Percentiles rank a stretch among this genome's conserved stretches.
Evolutionary conservation across 2,888 invertebrate species (phyloP).

Genomic region (Lochmaea crataegi): DNA sequence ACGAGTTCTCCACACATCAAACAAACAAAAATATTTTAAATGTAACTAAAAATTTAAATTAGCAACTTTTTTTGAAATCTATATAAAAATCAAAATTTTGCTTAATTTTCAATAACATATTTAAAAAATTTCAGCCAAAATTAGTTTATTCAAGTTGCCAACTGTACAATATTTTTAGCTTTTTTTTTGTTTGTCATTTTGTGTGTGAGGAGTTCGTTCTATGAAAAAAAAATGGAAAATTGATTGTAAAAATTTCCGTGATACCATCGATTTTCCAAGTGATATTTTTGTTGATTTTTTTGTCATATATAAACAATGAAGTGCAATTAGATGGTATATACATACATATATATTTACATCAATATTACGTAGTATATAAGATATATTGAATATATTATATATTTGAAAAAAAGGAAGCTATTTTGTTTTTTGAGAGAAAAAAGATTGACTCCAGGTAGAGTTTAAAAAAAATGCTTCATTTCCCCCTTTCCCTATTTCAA

Average conservation of each 20-base stretch:
- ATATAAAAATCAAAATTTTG: too few relatives aligned
- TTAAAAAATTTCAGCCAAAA: too few relatives aligned
- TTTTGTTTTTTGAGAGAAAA: conserved; percentile 73
- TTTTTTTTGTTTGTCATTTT: neutral
- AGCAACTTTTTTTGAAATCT: too few relatives aligned
- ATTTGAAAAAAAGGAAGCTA: conserved; percentile 68
- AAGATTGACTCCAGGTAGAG: conserved; percentile 72
- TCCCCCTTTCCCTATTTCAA: conserved; percentile 58
- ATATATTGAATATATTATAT: conserved; percentile 68
- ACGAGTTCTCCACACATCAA: neutral
- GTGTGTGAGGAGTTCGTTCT: conserved; percentile 1
- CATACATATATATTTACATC: conserved; percentile 70
- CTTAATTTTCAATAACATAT: too few relatives aligned
- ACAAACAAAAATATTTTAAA: neutral
- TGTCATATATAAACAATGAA: conserved; percentile 68
- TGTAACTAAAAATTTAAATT: too few relatives aligned
- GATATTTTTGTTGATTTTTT: conserved; percentile 58
- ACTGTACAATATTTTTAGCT: too few relatives aligned
- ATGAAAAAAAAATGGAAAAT: conserved; percentile 45
- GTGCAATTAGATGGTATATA: conserved; percentile 74
- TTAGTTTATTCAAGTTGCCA: too few relatives aligned
- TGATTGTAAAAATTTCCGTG: conserved; percentile 45
- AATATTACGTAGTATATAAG: conserved; percentile 67
- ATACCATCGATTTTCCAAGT: conserved; percentile 52
- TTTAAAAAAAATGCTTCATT: conserved; percentile 64